Evolutionary conservation across 2,888 invertebrate species (phyloP).

Genomic region (Sipha maydis): DNA sequence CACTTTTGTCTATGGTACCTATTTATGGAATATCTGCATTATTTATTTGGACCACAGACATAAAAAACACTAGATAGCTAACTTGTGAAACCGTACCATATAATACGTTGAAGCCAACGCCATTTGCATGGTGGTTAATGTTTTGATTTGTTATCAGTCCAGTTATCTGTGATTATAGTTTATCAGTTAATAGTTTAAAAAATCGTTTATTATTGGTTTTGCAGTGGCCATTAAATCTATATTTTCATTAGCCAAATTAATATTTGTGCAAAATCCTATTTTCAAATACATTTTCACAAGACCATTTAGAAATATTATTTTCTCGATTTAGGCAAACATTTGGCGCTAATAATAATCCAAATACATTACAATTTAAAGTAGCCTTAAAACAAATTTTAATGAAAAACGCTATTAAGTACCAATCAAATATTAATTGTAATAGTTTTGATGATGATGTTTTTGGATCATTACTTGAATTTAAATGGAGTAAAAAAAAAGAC

Average conservation of each 20-base stretch:
- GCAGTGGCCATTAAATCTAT: background rate
- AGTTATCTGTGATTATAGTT: too few species aligned
- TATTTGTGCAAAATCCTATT: background rate
- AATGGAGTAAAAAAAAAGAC: constrained; percentile 21
- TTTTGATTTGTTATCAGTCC: too few species aligned
- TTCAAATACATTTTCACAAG: constrained; percentile 1
- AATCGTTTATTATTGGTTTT: too few species aligned
- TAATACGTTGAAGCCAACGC: too few species aligned
- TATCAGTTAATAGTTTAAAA: too few species aligned
- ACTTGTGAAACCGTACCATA: too few species aligned
- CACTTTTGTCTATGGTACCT: too few species aligned
- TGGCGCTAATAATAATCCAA: background rate
- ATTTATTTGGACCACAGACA: too few species aligned
- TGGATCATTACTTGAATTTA: background rate
- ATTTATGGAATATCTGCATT: too few species aligned
- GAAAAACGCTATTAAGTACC: background rate
- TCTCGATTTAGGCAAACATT: background rate
- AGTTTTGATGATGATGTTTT: constrained; percentile 20
- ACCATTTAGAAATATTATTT: constrained; percentile 6
- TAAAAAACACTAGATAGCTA: too few species aligned
- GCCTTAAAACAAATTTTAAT: constrained; percentile 3
- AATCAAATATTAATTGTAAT: constrained; percentile 18
- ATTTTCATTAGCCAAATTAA: background rate
- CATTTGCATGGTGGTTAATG: too few species aligned
- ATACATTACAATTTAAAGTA: background rate